Base-by-base conservation (phyloP, 1,140 invertebrate species). In the Grapholita molesta region DNA sequence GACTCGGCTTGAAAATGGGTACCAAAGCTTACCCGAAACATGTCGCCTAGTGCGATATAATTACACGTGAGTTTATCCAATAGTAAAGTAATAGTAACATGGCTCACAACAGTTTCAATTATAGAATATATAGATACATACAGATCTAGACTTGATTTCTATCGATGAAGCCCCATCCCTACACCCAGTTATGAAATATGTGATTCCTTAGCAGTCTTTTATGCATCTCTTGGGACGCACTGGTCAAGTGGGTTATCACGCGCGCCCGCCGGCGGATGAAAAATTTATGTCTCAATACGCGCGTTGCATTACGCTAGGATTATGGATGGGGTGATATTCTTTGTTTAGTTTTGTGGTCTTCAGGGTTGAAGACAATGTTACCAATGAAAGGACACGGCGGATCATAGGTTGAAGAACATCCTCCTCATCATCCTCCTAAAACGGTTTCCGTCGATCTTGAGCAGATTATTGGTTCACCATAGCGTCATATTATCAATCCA, bases 161-260 rank as follows among this genome's bases (percentile, higher is more conserved):
- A 68, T 68, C 67, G 67, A 72, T 57, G 57, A 9, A 32, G 2
- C 12, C 68, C 42, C 86, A 71, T 70, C 83, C 55, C 83, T 88
- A 78, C 25, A 55, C 33, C 70, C 21, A 24, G 77, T 89, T 90
- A 91, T 91, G 89, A 90, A 90, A 90, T 91, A 91, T 90, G 87
- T 82, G 89, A 90, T 90, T 89, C 85, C 86, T 91, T 90, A 90
- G 86, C 88, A 88, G 89, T 91, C 89, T 79, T 91, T 90, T 91
- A 91, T 91, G 86, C 78, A 89, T 88, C 89, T 87, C 88, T 38
- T 3, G 38, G 69, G 73, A 70, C 53, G 53, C 61, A 68, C 72
- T 80, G 80, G 82, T 81, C 84, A 84, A 86, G 84, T 80, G 76
- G 83, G 86, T 88, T 88, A 88, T 90, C 84, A 88, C 77, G 79